Percentiles rank a stretch among this genome's conserved stretches.
Evolutionary conservation across 64 coral and sea anemone genomes (phyloP).

Genomic region (Acropora tenuis): DNA sequence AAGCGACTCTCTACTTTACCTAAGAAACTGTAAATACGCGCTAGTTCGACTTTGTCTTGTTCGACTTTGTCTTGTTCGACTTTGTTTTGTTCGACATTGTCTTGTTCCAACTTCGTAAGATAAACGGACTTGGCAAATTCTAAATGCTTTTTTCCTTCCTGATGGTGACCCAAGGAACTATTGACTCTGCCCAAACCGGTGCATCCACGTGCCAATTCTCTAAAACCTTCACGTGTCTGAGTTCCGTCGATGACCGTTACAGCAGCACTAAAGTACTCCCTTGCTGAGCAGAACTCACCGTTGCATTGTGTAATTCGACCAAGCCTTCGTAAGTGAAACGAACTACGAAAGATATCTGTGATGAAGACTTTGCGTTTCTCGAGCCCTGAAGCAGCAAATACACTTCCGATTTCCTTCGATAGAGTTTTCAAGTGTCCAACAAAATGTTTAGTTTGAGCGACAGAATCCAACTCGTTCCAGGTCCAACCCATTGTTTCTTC

Average conservation of each 20-base stretch:
- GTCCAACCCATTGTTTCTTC: background rate
- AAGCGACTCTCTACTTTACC: background rate
- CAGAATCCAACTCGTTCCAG: background rate
- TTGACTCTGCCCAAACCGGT: background rate
- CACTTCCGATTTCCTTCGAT: background rate
- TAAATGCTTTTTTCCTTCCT: background rate
- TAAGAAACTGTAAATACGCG: background rate
- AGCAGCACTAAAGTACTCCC: background rate
- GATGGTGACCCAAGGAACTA: background rate
- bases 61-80: background rate
- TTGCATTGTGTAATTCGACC: background rate
- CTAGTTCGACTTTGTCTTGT: background rate
- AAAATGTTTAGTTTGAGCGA: background rate
- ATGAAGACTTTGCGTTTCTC: background rate
- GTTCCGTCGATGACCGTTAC: background rate
- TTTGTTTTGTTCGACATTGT: background rate
- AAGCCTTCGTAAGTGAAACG: constrained; percentile 1
- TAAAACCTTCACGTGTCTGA: background rate
- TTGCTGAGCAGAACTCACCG: background rate
- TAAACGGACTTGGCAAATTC: background rate
- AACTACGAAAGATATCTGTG: background rate
- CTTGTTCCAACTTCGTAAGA: background rate
- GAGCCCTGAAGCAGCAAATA: background rate
- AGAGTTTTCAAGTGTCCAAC: constrained; percentile 4
- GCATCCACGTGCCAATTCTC: background rate